A percentile compares a stretch with the other conserved stretches of the same genome.
phyloP scores from a whole-genome alignment of 2,888 invertebrate genomes.

The Diaperis boleti region DNA sequence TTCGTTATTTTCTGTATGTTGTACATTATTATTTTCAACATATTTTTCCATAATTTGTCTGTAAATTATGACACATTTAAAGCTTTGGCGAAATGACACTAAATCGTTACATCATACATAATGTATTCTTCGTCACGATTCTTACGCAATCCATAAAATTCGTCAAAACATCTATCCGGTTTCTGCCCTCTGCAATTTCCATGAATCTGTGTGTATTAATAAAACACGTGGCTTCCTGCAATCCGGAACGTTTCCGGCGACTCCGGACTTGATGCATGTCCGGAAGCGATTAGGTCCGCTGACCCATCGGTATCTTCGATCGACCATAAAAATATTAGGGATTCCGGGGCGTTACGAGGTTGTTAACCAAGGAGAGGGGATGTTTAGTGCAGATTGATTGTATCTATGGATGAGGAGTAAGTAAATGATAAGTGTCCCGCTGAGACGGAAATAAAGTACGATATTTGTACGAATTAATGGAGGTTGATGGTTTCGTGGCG shows the following conservation, averaged over 20 bases:
- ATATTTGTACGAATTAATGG: constrained; percentile 25
- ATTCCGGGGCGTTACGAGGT: constrained; percentile 62
- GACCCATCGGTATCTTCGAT: constrained; percentile 66
- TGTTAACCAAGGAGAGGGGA: constrained; percentile 57
- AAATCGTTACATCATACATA: too few species aligned
- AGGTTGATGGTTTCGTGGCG: constrained; percentile 3
- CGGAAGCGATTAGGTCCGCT: constrained; percentile 64
- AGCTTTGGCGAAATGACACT: too few species aligned
- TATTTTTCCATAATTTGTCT: too few species aligned
- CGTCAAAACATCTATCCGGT: too few species aligned
- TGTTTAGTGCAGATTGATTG: constrained; percentile 54
- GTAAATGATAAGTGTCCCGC: constrained; percentile 39
- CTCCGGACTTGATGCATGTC: constrained; percentile 56
- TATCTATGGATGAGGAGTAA: constrained; percentile 36
- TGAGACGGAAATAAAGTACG: constrained; percentile 31
- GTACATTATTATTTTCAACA: too few species aligned
- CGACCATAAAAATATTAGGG: constrained; percentile 67
- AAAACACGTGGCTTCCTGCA: constrained; percentile 61
- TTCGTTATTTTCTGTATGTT: too few species aligned
- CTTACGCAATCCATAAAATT: too few species aligned
- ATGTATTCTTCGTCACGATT: too few species aligned
- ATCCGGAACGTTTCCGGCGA: constrained; percentile 56
- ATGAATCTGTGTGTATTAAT: too few species aligned
- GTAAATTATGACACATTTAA: too few species aligned
- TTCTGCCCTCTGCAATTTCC: too few species aligned